phyloP scores from a whole-genome alignment of 2,888 invertebrate genomes.

The Myathropa florea region DNA sequence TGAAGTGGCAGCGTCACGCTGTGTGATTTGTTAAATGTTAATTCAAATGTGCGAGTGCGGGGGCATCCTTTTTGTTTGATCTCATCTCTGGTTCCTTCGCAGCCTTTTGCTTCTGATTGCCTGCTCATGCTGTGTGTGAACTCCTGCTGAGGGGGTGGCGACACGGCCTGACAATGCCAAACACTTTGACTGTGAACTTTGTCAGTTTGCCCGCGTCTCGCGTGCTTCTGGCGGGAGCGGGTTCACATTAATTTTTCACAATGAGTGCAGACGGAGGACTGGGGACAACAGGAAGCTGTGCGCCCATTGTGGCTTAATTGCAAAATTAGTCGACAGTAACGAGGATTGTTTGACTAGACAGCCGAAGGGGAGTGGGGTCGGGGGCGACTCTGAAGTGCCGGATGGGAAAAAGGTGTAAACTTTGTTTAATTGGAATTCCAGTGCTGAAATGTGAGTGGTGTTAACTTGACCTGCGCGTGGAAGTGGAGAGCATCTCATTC shows the following conservation, averaged over 20 bases:
- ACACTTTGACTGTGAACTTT: conserved; percentile 63
- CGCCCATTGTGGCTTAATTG: conserved; percentile 57
- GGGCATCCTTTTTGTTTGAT: conserved; percentile 18
- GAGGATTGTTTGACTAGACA: conserved; percentile 17
- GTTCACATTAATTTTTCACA: conserved; percentile 33
- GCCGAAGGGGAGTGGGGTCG: background rate
- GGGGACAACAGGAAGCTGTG: background rate
- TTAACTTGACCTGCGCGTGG: background rate
- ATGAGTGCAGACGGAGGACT: background rate
- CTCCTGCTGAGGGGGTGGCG: conserved; percentile 1
- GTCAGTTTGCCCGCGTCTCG: no score
- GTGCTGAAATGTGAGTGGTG: background rate
- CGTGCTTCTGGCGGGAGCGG: no score
- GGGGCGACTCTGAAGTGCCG: background rate
- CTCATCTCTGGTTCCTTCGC: background rate
- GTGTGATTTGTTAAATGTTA: conserved; percentile 60
- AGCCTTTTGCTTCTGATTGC: conserved; percentile 53
- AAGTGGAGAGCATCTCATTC: background rate
- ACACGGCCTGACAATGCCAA: conserved; percentile 38
- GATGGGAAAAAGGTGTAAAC: background rate
- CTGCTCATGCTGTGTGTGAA: conserved; percentile 42
- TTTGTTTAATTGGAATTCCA: conserved; percentile 16
- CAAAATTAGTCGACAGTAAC: conserved; percentile 50
- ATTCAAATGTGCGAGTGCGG: conserved; percentile 31
- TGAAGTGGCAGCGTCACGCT: conserved; percentile 61